Evolutionary conservation across 2,797 vertebrate genomes (phyloP).

Genomic region (Capromys pilorides): DNA sequence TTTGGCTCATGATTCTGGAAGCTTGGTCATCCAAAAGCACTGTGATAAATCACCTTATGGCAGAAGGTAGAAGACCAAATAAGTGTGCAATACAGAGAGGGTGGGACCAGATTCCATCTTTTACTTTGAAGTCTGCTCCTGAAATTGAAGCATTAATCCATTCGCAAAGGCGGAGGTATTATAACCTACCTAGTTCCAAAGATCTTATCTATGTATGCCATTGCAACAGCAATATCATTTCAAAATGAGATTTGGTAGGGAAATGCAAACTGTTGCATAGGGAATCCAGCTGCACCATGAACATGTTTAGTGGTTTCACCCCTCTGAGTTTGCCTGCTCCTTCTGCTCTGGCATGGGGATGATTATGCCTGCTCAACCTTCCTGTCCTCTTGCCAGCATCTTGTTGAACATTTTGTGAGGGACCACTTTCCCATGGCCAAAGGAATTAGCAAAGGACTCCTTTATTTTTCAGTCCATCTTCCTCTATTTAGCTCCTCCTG

Average conservation of each 20-base stretch:
- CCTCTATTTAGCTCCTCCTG: neutral
- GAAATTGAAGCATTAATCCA: neutral
- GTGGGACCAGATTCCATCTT: neutral
- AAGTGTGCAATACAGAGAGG: neutral
- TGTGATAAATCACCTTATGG: neutral
- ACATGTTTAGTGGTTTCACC: neutral
- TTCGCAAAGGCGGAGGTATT: neutral
- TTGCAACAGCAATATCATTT: neutral
- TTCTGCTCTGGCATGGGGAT: neutral
- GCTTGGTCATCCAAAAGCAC: neutral
- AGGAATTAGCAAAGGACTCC: neutral
- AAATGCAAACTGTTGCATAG: neutral
- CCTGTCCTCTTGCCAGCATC: neutral
- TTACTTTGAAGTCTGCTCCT: neutral
- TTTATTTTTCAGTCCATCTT: neutral
- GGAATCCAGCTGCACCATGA: neutral
- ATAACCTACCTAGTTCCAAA: neutral
- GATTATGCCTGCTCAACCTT: neutral
- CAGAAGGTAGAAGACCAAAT: neutral
- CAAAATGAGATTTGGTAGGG: neutral
- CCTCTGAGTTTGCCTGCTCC: neutral
- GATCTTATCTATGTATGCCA: neutral
- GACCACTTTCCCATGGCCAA: neutral
- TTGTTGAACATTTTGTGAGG: neutral
- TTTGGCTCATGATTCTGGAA: neutral